phyloP scores from a whole-genome alignment of 2,888 invertebrate species.

The Sinopyrophorus schimmeli region DNA sequence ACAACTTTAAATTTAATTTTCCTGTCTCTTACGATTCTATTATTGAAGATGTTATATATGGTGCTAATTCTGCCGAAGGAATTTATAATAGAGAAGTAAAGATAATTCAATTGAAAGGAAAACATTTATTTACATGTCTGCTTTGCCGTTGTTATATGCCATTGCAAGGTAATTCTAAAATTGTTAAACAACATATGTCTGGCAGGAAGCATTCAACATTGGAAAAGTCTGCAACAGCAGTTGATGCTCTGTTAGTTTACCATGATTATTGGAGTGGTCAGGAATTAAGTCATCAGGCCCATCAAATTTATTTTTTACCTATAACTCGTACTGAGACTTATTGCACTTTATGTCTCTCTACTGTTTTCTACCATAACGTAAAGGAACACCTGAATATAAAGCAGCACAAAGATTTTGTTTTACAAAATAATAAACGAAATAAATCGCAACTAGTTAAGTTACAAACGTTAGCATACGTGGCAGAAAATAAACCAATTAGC shows the following conservation, averaged over 20 bases:
- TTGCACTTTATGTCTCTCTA: conserved; percentile 11
- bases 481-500: background rate
- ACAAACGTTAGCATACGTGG: too few relatives aligned
- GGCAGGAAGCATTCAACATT: conserved; percentile 41
- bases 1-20: too few relatives aligned
- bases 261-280: conserved; percentile 43
- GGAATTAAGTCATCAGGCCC: conserved; percentile 42
- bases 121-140: conserved; percentile 36
- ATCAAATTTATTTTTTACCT: conserved; percentile 44
- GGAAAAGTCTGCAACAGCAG: conserved; percentile 16
- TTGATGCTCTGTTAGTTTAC: conserved; percentile 36
- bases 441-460: too few relatives aligned
- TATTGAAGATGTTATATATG: too few relatives aligned
- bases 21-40: too few relatives aligned
- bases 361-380: conserved; percentile 11
- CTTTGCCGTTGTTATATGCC: conserved; percentile 41
- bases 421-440: background rate
- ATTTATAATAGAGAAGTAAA: too few relatives aligned
- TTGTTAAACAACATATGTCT: conserved; percentile 38
- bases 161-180: background rate
- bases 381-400: conserved; percentile 13
- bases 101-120: conserved; percentile 3
- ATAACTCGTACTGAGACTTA: conserved; percentile 5
- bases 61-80: too few relatives aligned
- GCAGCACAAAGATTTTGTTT: conserved; percentile 5